These are phyloP conservation scores for Vicugna pacos DNA, from an alignment of 2,113 vertebrate species.

Conservation along the genomic window DNA sequence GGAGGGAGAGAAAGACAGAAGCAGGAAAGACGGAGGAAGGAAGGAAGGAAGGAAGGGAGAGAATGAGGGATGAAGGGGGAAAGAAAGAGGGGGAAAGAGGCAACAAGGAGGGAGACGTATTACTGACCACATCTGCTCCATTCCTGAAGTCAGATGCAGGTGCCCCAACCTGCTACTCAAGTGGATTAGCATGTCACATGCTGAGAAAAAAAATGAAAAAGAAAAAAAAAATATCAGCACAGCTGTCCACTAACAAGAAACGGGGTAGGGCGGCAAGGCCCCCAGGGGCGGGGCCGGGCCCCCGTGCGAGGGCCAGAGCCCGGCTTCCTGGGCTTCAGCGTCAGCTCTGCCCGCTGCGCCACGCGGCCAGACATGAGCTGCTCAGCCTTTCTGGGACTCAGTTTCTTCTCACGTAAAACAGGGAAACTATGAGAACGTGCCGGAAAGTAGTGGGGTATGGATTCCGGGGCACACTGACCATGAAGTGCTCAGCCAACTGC, in stretches of 20 bases:
- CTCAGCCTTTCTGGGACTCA: background rate
- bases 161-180: background rate
- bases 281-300: background rate
- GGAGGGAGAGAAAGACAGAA: background rate
- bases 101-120: background rate
- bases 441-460: background rate
- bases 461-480: fast-evolving
- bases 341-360: background rate
- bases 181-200: background rate
- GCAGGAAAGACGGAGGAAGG: no score
- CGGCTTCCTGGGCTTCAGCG: background rate
- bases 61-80: background rate
- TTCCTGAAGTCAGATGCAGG: background rate
- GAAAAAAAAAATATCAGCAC: no score
- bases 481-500: background rate
- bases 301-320: background rate
- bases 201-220: background rate
- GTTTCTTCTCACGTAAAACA: background rate
- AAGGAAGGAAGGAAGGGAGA: background rate
- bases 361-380: fast-evolving
- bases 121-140: background rate
- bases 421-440: background rate
- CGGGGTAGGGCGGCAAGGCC: fast-evolving
- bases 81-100: background rate
- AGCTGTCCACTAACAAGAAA: background rate